A percentile compares a stretch with the other conserved stretches of the same genome.
Conservation (phyloP, 2,797 vertebrate species). For the Denticeps clupeoides region DNA sequence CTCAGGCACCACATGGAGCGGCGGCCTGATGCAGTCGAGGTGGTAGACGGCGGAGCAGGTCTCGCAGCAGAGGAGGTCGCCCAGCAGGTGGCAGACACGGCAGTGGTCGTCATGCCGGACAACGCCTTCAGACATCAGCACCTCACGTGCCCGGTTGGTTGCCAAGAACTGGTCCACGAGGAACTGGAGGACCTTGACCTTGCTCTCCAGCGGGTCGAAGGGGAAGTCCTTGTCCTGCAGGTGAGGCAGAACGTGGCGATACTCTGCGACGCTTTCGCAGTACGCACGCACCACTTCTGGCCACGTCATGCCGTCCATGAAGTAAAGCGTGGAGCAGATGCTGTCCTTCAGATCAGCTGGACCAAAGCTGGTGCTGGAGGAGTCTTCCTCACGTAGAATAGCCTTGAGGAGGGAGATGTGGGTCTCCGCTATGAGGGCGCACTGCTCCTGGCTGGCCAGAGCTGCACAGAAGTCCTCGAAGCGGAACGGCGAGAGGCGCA, state of each 20-base stretch:
- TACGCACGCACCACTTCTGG: conserved; percentile 89
- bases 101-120: conserved; percentile 95
- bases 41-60: conserved; percentile 95
- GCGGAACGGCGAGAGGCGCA: conserved; percentile 88
- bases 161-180: conserved; percentile 93
- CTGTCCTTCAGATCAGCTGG: conserved; percentile 94
- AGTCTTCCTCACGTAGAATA: conserved; percentile 92
- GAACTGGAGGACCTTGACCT: conserved; percentile 93
- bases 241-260: conserved; percentile 79
- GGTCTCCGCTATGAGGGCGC: conserved; percentile 89
- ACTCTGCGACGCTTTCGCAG: conserved; percentile 90
- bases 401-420: conserved; percentile 89
- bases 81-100: conserved; percentile 90
- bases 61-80: conserved; percentile 93
- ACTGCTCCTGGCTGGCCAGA: conserved; percentile 87
- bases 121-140: conserved; percentile 91
- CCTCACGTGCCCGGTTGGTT: conserved; percentile 89
- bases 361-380: conserved; percentile 91
- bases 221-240: conserved; percentile 89
- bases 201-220: conserved; percentile 84
- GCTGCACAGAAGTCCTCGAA: conserved; percentile 95
- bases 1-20: conserved; percentile 89
- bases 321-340: conserved; percentile 90
- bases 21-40: conserved; percentile 89
- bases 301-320: conserved; percentile 96